phyloP scores from a whole-genome alignment of 2,888 invertebrate genomes.

The Trisateles emortualis region DNA sequence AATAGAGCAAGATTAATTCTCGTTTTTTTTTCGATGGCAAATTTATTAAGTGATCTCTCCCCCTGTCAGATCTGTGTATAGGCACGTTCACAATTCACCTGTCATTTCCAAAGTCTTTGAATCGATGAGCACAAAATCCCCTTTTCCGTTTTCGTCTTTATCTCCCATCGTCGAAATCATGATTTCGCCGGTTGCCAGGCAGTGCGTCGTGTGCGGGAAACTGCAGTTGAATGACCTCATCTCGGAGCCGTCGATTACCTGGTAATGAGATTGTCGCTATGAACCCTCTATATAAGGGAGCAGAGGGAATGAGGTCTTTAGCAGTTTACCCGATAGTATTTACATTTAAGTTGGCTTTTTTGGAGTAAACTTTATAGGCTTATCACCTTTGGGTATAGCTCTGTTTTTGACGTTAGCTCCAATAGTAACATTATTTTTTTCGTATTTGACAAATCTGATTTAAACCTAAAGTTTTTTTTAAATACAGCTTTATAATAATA shows the following conservation, averaged over 20 bases:
- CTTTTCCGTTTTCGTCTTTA: constrained; percentile 92
- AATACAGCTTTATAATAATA: no score
- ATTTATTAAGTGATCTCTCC: constrained; percentile 18
- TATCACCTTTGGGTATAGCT: constrained; percentile 17
- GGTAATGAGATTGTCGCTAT: constrained; percentile 74
- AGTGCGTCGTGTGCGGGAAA: constrained; percentile 98
- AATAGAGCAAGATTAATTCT: constrained; percentile 8
- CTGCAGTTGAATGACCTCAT: constrained; percentile 92
- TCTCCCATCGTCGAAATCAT: constrained; percentile 99
- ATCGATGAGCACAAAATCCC: constrained; percentile 96
- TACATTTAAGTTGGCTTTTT: constrained; percentile 46
- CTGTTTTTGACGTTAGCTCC: constrained; percentile 14
- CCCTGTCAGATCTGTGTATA: constrained; percentile 43
- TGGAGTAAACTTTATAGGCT: constrained; percentile 24
- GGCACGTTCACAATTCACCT: constrained; percentile 76
- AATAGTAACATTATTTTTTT: no score
- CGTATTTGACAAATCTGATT: no score
- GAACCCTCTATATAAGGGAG: constrained; percentile 59
- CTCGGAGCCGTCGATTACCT: constrained; percentile 94
- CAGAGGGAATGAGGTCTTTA: constrained; percentile 49
- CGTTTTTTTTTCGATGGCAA: constrained; percentile 19
- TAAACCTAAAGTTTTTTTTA: no score
- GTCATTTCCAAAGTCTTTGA: constrained; percentile 91
- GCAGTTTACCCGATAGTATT: constrained; percentile 46
- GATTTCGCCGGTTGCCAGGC: constrained; percentile 96